Evolutionary conservation across 2,888 invertebrate genomes (phyloP), one percentile per base, ranked within the genome.

Genomic region (Cryptus armator): DNA sequence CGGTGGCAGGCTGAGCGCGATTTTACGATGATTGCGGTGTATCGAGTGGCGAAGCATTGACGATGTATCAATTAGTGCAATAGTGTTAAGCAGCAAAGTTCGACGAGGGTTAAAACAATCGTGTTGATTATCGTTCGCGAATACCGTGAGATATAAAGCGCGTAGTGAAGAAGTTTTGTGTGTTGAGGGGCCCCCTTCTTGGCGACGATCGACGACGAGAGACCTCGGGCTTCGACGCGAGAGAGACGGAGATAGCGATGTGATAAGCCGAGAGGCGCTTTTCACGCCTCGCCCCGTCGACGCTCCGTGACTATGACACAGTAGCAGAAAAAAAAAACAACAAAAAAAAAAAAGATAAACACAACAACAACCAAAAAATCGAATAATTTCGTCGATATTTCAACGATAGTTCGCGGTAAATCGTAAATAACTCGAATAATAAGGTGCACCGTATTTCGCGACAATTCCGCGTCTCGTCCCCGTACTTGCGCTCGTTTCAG

Each of bases 231-330:
- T 44, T 44, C 67, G 67, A 44, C 32, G 77, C 29, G 74, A 62
- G 56, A 46, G 67, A 81, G 72, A 43, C 66, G 37, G 77, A 56
- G 72, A 68, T 37, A 64, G 66, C 80, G 83, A 83, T 83, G 85
- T 85, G 85, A 85, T 85, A 85, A 85, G 85, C 85, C 83, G 79
- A 85, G 85, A 85, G 85, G 85, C 79, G 85, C 79, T 85, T 85
- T 85, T 83, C 79, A 85, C 85, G 85, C 85, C 85, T 85, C 85
- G 85, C 85, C 85, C 85, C 85, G 85, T 85, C 80, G 85, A 85
- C 80, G 80, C 85, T 83, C 82, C 75, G 48, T 76, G 76, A 77
- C 71, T 74, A 56, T 62, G 59, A 62, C 59, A 62, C 51, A 19
- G 5, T 64, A n/a, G 66, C 29, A 48, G 37, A 37, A 48, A 46